Evolutionary conservation across 2,113 vertebrate species (phyloP).

Genomic region (Mixornis gularis): DNA sequence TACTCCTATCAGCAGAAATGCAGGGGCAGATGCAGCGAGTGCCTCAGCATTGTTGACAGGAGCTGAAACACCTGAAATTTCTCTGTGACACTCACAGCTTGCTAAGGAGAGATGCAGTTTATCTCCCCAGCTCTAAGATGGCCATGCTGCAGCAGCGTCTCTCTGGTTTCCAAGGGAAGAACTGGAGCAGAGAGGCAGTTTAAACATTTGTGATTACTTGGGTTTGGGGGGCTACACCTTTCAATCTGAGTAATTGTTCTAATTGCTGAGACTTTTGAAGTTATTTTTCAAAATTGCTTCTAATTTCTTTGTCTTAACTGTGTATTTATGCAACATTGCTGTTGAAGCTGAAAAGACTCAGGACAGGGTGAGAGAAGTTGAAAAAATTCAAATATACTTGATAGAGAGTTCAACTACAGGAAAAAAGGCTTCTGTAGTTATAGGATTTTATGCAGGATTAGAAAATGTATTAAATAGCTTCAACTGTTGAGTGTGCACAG

Average conservation of each 20-base stretch:
- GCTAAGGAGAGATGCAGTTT: accelerated
- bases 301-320: background rate
- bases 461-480: background rate
- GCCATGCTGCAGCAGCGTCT: accelerated
- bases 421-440: background rate
- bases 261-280: background rate
- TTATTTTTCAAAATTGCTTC: background rate
- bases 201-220: background rate
- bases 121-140: accelerated
- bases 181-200: background rate
- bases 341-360: background rate
- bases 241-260: background rate
- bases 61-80: background rate
- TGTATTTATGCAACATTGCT: background rate
- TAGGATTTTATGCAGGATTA: background rate
- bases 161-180: background rate
- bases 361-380: background rate
- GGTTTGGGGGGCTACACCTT: background rate
- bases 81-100: background rate
- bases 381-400: background rate
- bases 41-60: accelerated
- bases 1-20: background rate
- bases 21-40: background rate
- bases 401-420: background rate
- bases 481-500: background rate